A percentile compares a stretch with the other conserved stretches of the same genome.
phyloP scores from a whole-genome alignment of 2,888 invertebrate species.

The Pristionchus mayeri region DNA sequence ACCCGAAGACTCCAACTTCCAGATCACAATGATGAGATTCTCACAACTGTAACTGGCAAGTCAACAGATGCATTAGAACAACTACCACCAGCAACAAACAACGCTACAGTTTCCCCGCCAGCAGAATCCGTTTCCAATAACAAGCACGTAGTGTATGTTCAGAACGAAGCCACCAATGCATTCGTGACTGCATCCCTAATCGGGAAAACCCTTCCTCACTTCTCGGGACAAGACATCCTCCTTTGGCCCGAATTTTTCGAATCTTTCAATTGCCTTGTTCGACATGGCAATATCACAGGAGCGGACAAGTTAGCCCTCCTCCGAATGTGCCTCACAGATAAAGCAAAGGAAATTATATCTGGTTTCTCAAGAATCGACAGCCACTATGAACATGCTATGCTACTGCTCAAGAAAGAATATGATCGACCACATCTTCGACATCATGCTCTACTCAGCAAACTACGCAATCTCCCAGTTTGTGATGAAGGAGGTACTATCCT shows the following conservation, averaged over 20 bases:
- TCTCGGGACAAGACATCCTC: background rate
- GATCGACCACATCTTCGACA: background rate
- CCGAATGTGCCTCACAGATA: background rate
- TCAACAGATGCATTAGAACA: background rate
- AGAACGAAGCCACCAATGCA: background rate
- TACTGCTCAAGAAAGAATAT: background rate
- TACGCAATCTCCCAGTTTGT: slow-evolving; percentile 3
- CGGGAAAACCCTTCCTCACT: slow-evolving; percentile 18
- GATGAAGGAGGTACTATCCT: background rate
- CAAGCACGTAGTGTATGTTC: too few species aligned
- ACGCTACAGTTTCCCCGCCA: too few species aligned
- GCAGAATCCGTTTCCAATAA: too few species aligned
- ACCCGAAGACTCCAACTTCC: background rate
- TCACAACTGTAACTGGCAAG: background rate
- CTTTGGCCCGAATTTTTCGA: background rate
- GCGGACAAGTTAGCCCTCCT: slow-evolving; percentile 11
- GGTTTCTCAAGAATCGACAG: background rate
- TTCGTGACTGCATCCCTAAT: background rate
- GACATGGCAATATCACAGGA: background rate
- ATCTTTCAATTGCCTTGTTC: background rate
- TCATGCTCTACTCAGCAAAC: background rate
- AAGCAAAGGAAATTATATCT: background rate
- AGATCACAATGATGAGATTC: background rate
- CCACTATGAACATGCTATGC: background rate
- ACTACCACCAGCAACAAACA: background rate